These are phyloP conservation scores for Drosophila demipolita DNA, from an alignment of 2,888 invertebrate species.

Conservation along the genomic window DNA sequence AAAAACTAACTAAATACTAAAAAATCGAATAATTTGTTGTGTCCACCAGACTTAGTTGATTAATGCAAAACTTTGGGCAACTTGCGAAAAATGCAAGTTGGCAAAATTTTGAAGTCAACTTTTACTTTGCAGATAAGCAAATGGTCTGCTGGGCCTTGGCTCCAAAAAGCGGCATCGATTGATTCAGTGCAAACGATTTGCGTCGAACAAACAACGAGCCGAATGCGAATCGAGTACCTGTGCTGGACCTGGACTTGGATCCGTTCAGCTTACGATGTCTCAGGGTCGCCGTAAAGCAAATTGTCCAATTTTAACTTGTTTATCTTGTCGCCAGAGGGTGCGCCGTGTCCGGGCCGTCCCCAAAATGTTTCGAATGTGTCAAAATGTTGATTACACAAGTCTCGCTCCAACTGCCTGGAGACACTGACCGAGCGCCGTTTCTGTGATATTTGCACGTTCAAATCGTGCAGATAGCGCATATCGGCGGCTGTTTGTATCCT, in stretches of 20 bases:
- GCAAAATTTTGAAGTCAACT: slow-evolving; percentile 69
- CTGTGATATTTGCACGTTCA: slow-evolving; percentile 86
- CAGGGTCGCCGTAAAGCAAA: slow-evolving; percentile 84
- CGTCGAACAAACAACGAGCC: slow-evolving; percentile 60
- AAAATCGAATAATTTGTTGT: slow-evolving; percentile 5
- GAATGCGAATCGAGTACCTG: slow-evolving; percentile 31
- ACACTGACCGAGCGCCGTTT: slow-evolving; percentile 85
- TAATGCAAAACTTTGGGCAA: slow-evolving; percentile 75
- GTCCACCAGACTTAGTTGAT: slow-evolving; percentile 11
- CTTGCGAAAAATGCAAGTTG: slow-evolving; percentile 81
- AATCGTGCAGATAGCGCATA: slow-evolving; percentile 86
- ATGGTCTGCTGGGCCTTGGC: slow-evolving; percentile 21
- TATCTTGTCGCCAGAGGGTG: slow-evolving; percentile 76
- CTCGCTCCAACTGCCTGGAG: slow-evolving; percentile 86
- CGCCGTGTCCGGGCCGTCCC: slow-evolving; percentile 91
- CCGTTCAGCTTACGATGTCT: slow-evolving; percentile 61
- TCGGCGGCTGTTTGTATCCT: slow-evolving; percentile 79
- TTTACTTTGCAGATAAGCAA: slow-evolving; percentile 10
- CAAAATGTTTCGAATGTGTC: slow-evolving; percentile 91
- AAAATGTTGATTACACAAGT: slow-evolving; percentile 89
- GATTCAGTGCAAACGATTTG: slow-evolving; percentile 56
- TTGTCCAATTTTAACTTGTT: slow-evolving; percentile 85
- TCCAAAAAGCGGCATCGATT: slow-evolving; percentile 45
- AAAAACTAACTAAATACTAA: slow-evolving; percentile 22
- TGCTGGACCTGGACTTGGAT: background rate